A percentile compares a stretch with the other conserved stretches of the same genome.
Conservation (phyloP, 2,888 invertebrate genomes). For the Cosmopolites sordidus region DNA sequence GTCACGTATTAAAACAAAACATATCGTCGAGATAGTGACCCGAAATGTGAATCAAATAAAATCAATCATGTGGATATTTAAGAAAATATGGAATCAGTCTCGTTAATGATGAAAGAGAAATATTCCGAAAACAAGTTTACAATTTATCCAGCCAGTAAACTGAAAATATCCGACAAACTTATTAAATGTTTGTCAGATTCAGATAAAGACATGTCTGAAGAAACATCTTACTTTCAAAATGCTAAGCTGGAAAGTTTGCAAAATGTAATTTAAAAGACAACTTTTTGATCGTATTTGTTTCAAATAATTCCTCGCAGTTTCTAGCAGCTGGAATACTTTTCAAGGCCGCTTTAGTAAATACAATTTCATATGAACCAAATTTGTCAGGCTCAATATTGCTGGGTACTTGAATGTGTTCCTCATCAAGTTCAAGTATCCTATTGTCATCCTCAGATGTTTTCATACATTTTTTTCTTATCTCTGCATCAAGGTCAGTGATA, state of each 20-base stretch:
- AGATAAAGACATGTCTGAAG: conserved; percentile 6
- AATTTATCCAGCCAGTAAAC: conserved; percentile 38
- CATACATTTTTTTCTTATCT: conserved; percentile 19
- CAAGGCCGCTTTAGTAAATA: conserved; percentile 14
- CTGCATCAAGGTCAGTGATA: conserved; percentile 19
- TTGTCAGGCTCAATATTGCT: conserved; percentile 29
- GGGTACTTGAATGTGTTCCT: conserved; percentile 33
- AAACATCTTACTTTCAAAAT: neutral
- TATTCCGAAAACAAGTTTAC: conserved; percentile 34
- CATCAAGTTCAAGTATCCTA: conserved; percentile 29
- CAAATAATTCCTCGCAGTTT: conserved; percentile 17
- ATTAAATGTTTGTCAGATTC: conserved; percentile 41
- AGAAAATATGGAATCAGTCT: conserved; percentile 39
- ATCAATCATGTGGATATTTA: conserved; percentile 38
- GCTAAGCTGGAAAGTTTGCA: neutral
- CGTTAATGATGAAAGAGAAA: conserved; percentile 32
- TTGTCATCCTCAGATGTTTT: conserved; percentile 1
- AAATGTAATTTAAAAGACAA: conserved; percentile 2
- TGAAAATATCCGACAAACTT: conserved; percentile 42
- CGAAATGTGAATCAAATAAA: conserved; percentile 39
- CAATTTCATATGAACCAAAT: conserved; percentile 14
- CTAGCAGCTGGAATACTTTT: conserved; percentile 24
- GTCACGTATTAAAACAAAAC: conserved; percentile 21
- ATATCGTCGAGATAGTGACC: conserved; percentile 38
- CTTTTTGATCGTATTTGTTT: conserved; percentile 18